phyloP scores from a whole-genome alignment of 1,140 invertebrate genomes.

The Heliconius nattereri region DNA sequence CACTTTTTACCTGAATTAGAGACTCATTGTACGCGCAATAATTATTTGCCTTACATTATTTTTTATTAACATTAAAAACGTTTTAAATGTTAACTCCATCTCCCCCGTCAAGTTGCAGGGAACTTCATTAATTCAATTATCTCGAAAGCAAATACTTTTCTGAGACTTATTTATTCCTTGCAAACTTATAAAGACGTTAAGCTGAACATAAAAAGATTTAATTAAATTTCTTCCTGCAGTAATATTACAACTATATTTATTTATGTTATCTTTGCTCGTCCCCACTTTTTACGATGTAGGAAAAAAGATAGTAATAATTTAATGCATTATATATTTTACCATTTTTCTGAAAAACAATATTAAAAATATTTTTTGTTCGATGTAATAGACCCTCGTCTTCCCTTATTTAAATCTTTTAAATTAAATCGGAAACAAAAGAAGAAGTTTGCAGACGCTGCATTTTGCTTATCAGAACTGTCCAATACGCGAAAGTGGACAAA shows the following conservation, averaged over 20 bases:
- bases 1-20: no score
- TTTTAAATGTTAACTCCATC: no score
- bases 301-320: background rate
- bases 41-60: background rate
- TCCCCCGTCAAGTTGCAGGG: background rate
- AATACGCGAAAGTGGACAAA: no score
- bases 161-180: background rate
- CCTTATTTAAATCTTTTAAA: no score
- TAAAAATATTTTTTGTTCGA: no score
- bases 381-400: no score
- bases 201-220: background rate
- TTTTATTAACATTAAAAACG: background rate
- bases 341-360: no score
- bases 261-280: background rate
- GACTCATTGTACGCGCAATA: no score
- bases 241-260: background rate
- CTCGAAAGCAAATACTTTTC: conserved; percentile 10
- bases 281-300: background rate
- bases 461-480: no score
- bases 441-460: no score
- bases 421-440: no score
- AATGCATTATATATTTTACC: background rate
- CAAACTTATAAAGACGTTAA: conserved; percentile 10
- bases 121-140: background rate
- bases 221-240: conserved; percentile 5